Base-by-base conservation (phyloP, 2,888 invertebrate genomes). In the Tridacna gigas region DNA sequence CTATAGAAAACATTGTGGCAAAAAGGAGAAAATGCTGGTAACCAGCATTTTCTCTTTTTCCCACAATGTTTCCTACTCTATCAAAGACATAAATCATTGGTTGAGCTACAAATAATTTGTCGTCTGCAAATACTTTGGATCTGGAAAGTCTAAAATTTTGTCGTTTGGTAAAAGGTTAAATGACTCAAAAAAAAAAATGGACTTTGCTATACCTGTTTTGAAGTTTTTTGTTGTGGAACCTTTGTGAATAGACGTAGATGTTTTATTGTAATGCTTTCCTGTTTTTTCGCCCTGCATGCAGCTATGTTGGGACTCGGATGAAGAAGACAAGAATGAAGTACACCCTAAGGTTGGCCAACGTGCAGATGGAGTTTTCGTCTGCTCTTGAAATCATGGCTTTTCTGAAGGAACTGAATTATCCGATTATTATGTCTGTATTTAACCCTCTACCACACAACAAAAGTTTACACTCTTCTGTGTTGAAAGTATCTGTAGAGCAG, bases 241-340 rank as follows among this genome's bases (percentile, higher is more conserved):
- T 56, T 3, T 56, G 56, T 65, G 25, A n/a, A 15, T 9, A 20
- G 56, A 20, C 15, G 2, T n/a, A n/a, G n/a, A n/a, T 20, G 56
- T 3, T 56, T 3, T 56, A 56, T 13, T 22, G 63, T 63, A 63
- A n/a, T 63, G 63, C 4, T 63, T 25, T 22, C 63, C 63, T 63
- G 22, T 63, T 63, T 25, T 63, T 22, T 9, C 20, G 56, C 9
- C 65, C 22, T 84, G 80, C 80, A 84, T 84, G 74, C 83, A 84
- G 83, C 81, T 61, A 5, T 84, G 79, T 78, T 82, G 66, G 81
- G 84, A 84, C 37, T 84, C 84, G 20, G 84, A 84, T 28, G 84
- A 84, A 11, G 84, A 84, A 26, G 76, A 84, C 26, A 67, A 80
- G 25, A 65, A 61, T 47, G 47, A 45, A 63, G n/a, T 25, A n/a